Conservation (phyloP, 2,797 vertebrate genomes). For the Sebastes nivosus region DNA sequence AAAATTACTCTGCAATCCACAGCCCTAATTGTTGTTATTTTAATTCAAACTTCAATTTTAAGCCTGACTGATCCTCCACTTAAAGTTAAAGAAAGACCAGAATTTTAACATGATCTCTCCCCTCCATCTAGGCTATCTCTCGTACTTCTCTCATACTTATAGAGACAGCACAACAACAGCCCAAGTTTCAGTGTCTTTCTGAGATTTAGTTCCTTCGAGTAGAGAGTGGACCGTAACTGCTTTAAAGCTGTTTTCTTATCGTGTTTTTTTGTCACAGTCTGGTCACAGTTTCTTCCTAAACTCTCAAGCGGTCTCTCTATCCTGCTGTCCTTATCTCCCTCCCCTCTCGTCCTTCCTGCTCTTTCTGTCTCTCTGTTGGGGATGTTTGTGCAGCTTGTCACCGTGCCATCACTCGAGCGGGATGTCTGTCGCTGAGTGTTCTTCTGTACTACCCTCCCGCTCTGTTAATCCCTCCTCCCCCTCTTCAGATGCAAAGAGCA, state of each 20-base stretch:
- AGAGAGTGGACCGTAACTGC: neutral
- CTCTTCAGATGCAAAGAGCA: constrained; percentile 54
- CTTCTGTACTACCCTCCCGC: constrained; percentile 40
- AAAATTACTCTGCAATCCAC: neutral
- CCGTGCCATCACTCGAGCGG: constrained; percentile 47
- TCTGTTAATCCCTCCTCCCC: constrained; percentile 54
- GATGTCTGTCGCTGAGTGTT: constrained; percentile 55
- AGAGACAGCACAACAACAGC: neutral
- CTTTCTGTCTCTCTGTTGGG: constrained; percentile 59
- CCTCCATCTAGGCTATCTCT: neutral
- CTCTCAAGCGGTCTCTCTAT: neutral
- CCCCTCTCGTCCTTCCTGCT: constrained; percentile 25
- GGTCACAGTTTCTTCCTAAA: constrained; percentile 13
- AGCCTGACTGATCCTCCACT: neutral
- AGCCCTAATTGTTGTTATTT: too few species aligned
- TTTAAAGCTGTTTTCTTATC: constrained; percentile 22
- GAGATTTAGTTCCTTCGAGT: neutral
- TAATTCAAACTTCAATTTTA: neutral
- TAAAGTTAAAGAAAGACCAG: neutral
- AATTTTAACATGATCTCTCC: neutral
- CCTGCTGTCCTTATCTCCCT: constrained; percentile 23
- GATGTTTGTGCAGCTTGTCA: constrained; percentile 76
- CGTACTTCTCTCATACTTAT: neutral
- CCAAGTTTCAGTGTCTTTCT: neutral
- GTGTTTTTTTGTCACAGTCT: neutral